Percentiles rank a stretch among this genome's conserved stretches.
phyloP scores from a whole-genome alignment of 2,113 vertebrate species.

The Manacus vitellinus region DNA sequence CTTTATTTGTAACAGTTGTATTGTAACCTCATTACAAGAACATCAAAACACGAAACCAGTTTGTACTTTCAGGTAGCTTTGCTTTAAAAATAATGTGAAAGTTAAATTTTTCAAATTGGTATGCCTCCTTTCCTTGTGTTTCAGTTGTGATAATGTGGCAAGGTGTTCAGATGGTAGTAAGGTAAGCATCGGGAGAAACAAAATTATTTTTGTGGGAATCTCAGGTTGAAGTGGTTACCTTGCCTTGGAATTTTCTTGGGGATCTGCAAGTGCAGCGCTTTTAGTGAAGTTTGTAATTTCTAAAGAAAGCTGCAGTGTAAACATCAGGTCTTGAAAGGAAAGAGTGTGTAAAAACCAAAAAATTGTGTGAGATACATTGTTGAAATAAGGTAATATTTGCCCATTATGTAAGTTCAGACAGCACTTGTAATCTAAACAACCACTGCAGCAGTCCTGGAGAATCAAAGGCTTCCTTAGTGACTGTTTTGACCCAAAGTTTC shows the following conservation, averaged over 20 bases:
- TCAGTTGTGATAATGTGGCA: background rate
- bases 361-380: background rate
- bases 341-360: background rate
- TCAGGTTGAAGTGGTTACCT: background rate
- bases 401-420: background rate
- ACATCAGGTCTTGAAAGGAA: background rate
- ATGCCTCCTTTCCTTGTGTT: background rate
- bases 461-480: background rate
- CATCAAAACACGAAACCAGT: background rate
- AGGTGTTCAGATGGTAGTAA: background rate
- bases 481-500: background rate
- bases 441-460: background rate
- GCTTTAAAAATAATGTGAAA: background rate
- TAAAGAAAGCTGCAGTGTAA: background rate
- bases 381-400: background rate
- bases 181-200: background rate
- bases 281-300: background rate
- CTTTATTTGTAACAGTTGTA: background rate
- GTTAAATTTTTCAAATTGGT: background rate
- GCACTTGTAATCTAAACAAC: background rate
- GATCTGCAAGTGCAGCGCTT: background rate
- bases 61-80: background rate
- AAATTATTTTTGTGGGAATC: background rate
- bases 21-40: background rate
- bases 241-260: background rate